Conservation (phyloP, 2,113 vertebrate species). For the Lophius piscatorius region DNA sequence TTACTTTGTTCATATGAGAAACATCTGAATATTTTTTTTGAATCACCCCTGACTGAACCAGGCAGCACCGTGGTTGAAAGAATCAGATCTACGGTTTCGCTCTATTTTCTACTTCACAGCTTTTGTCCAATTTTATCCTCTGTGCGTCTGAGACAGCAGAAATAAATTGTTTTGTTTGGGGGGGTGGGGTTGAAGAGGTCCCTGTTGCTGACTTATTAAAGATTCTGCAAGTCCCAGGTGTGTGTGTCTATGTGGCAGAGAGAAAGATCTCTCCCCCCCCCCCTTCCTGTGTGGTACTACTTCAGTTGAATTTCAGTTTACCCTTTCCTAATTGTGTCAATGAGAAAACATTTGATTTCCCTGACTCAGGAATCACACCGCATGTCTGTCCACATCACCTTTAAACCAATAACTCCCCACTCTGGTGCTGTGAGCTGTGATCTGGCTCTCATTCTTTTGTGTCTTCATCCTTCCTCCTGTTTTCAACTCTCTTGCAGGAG, state of each 20-base stretch:
- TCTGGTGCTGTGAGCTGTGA: neutral
- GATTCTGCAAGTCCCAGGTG: conserved; percentile 6
- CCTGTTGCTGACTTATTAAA: conserved; percentile 15
- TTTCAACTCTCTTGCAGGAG: no score
- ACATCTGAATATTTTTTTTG: no score
- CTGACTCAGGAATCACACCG: neutral
- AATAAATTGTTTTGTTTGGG: conserved; percentile 21
- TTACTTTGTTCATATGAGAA: no score
- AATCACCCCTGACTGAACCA: no score
- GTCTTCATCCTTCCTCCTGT: conserved; percentile 5
- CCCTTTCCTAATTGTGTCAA: neutral
- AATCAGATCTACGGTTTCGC: no score
- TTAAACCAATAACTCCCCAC: neutral
- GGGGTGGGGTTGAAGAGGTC: neutral
- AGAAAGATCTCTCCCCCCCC: no score
- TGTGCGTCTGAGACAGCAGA: conserved; percentile 12
- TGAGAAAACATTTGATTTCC: neutral
- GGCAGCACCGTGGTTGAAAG: no score
- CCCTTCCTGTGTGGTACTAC: no score
- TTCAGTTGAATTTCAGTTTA: no score
- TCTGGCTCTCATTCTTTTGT: neutral
- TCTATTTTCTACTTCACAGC: conserved; percentile 8
- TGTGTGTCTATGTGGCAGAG: neutral
- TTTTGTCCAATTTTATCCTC: neutral
- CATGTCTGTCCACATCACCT: no score